Conservation (phyloP, 2,888 invertebrate species). For the Enchytraeus crypticus region DNA sequence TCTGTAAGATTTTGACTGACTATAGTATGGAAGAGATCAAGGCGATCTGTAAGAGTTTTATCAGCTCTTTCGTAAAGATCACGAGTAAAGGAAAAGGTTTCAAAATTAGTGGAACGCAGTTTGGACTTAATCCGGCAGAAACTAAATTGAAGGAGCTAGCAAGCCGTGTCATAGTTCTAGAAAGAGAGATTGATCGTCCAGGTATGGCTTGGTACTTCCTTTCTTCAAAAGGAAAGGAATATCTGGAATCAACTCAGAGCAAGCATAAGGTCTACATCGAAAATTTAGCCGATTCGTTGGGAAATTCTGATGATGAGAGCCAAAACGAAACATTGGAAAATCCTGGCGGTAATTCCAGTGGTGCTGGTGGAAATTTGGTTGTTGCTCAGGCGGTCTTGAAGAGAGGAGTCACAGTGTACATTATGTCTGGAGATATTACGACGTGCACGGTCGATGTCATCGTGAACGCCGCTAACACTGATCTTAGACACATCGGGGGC, state of each 20-base stretch:
- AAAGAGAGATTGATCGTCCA: slow-evolving; percentile 2
- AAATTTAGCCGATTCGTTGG: neutral
- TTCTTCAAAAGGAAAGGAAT: slow-evolving; percentile 1
- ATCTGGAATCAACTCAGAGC: neutral
- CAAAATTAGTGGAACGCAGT: neutral
- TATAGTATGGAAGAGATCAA: slow-evolving; percentile 1
- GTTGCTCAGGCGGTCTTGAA: neutral
- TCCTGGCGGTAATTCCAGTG: too few relatives aligned
- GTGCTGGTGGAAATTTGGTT: neutral
- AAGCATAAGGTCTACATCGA: slow-evolving; percentile 4
- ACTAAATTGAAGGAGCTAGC: neutral
- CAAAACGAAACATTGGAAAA: too few relatives aligned
- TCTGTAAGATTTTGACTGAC: neutral
- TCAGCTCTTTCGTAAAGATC: neutral
- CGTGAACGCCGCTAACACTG: slow-evolving; percentile 11
- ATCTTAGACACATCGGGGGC: slow-evolving; percentile 5
- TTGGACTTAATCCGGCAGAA: neutral
- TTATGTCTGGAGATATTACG: slow-evolving; percentile 9
- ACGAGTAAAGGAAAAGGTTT: neutral
- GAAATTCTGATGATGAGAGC: neutral
- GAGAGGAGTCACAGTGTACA: neutral
- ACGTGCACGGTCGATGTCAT: slow-evolving; percentile 5
- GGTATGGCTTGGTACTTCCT: slow-evolving; percentile 6
- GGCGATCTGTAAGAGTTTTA: neutral
- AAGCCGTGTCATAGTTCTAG: neutral